Conservation (phyloP, 2,797 vertebrate species). For the Pampus argenteus region DNA sequence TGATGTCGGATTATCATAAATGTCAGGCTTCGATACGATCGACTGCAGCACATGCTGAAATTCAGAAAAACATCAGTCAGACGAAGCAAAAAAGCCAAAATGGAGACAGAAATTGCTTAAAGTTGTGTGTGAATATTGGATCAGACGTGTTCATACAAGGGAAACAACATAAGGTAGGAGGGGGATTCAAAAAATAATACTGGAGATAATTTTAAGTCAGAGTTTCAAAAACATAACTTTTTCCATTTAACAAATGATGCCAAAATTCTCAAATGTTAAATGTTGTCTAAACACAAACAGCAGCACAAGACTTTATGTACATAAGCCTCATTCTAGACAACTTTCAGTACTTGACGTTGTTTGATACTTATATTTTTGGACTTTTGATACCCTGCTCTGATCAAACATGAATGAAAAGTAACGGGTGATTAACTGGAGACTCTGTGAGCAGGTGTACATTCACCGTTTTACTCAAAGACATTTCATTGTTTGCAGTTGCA, state of each 20-base stretch:
- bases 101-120: slow-evolving; percentile 3
- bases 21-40: slow-evolving; percentile 10
- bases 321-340: background rate
- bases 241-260: background rate
- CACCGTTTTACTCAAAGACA: background rate
- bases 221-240: background rate
- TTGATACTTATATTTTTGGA: too few relatives aligned
- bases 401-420: background rate
- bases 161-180: slow-evolving; percentile 5
- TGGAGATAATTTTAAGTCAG: background rate
- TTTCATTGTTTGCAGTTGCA: background rate
- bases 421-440: background rate
- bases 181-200: background rate
- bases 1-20: slow-evolving; percentile 29
- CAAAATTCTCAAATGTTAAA: background rate
- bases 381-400: background rate
- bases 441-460: background rate
- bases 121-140: slow-evolving; percentile 4
- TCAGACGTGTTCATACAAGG: background rate
- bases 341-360: background rate
- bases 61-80: background rate
- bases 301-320: background rate
- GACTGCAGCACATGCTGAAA: slow-evolving; percentile 1
- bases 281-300: slow-evolving; percentile 3
- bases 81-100: slow-evolving; percentile 4